A percentile compares a stretch with the other conserved stretches of the same genome.
Evolutionary conservation across 2,888 invertebrate genomes (phyloP).

Genomic region (Drosophila engyochracea): DNA sequence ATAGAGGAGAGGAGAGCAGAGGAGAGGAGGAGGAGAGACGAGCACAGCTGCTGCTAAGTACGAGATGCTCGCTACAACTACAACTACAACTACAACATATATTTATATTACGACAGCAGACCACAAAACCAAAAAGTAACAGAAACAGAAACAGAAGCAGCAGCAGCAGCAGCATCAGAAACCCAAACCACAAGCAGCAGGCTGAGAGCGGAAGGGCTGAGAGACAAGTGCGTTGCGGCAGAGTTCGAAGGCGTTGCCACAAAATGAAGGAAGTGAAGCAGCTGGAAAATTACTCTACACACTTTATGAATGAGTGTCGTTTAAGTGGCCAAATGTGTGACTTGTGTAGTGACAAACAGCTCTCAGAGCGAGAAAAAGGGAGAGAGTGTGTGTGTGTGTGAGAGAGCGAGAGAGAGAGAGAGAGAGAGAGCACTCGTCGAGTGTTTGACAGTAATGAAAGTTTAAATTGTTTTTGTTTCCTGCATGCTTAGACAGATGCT

Average conservation of each 20-base stretch:
- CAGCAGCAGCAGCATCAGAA: constrained; percentile 10
- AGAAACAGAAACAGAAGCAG: constrained; percentile 15
- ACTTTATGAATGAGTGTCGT: constrained; percentile 76
- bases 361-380: neutral
- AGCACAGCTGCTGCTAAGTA: constrained; percentile 51
- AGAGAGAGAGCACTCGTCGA: constrained; percentile 21
- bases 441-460: constrained; percentile 70
- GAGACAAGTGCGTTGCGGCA: neutral
- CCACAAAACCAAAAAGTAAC: constrained; percentile 32
- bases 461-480: constrained; percentile 72
- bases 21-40: neutral
- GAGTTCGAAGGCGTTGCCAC: constrained; percentile 33
- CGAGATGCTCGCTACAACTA: constrained; percentile 19
- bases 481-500: constrained; percentile 53
- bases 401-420: no score
- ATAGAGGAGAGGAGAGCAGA: neutral
- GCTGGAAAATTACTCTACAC: constrained; percentile 76
- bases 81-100: neutral
- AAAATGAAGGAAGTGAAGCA: constrained; percentile 62
- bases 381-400: neutral
- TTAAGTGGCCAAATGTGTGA: constrained; percentile 60
- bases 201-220: neutral
- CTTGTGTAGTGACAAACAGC: constrained; percentile 7
- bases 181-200: neutral
- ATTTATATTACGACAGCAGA: constrained; percentile 5